Evolutionary conservation across 2,797 vertebrate genomes (phyloP).

Genomic region (Myioborus melanocephalus): DNA sequence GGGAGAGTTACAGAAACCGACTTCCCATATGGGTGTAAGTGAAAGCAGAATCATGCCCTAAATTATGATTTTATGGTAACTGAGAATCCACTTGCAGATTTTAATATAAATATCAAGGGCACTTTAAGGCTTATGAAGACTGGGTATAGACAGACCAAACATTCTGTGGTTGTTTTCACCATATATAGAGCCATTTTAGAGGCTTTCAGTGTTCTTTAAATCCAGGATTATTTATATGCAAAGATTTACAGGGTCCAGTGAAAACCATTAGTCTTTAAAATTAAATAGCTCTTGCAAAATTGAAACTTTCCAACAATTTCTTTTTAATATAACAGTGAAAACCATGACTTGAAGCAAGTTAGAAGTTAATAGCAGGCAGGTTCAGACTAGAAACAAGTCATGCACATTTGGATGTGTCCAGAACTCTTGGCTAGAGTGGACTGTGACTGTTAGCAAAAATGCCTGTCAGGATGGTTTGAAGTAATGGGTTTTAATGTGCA

Average conservation of each 20-base stretch:
- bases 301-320: constrained; percentile 7
- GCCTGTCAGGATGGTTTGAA: background rate
- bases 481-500: constrained; percentile 7
- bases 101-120: background rate
- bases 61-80: background rate
- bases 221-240: background rate
- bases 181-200: background rate
- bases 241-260: background rate
- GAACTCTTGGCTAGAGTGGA: background rate
- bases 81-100: background rate
- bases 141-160: background rate
- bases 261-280: constrained; percentile 30
- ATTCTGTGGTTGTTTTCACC: background rate
- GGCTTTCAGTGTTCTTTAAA: constrained; percentile 1
- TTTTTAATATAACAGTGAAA: background rate
- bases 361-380: background rate
- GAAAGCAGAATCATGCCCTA: background rate
- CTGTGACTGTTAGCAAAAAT: constrained; percentile 22
- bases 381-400: constrained; percentile 11
- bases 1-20: background rate
- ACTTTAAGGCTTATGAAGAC: background rate
- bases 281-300: background rate
- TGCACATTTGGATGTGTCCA: constrained; percentile 5
- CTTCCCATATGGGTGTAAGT: background rate
- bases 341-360: background rate